These are phyloP conservation scores for Tokudaia tokunoshimensis DNA, from an alignment of 2,797 vertebrate species.

Conservation along the genomic window DNA sequence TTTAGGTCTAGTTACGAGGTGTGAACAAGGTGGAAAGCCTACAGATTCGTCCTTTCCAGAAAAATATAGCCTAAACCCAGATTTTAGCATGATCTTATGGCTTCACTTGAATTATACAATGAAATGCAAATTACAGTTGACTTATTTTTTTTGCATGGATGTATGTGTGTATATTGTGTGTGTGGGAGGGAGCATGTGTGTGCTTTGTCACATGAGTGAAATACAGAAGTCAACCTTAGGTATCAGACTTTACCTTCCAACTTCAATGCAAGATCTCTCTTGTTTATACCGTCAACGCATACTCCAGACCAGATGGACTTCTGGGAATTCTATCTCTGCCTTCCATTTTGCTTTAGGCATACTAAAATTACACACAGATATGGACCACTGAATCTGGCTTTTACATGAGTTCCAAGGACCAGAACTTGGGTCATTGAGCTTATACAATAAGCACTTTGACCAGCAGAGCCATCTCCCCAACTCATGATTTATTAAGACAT, in stretches of 20 bases:
- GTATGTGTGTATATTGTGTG: background rate
- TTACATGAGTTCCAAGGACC: background rate
- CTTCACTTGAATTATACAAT: background rate
- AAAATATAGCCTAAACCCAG: background rate
- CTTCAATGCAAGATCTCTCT: background rate
- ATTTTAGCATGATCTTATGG: background rate
- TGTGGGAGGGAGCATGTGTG: background rate
- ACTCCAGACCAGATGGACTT: background rate
- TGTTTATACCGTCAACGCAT: background rate
- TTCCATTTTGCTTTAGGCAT: background rate
- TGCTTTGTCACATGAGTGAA: background rate
- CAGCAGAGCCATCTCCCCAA: background rate
- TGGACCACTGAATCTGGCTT: background rate
- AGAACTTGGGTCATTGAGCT: background rate
- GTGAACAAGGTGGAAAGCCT: background rate
- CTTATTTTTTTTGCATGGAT: background rate
- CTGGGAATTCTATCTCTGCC: background rate
- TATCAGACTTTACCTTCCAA: background rate
- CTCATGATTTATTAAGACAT: constrained; percentile 3
- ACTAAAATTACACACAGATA: background rate
- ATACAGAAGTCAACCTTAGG: background rate
- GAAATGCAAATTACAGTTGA: constrained; percentile 40
- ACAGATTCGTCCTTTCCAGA: background rate
- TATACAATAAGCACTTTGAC: background rate
- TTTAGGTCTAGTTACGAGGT: background rate